Evolutionary conservation across 1,140 invertebrate genomes (phyloP).

Genomic region (Idris sp.): DNA sequence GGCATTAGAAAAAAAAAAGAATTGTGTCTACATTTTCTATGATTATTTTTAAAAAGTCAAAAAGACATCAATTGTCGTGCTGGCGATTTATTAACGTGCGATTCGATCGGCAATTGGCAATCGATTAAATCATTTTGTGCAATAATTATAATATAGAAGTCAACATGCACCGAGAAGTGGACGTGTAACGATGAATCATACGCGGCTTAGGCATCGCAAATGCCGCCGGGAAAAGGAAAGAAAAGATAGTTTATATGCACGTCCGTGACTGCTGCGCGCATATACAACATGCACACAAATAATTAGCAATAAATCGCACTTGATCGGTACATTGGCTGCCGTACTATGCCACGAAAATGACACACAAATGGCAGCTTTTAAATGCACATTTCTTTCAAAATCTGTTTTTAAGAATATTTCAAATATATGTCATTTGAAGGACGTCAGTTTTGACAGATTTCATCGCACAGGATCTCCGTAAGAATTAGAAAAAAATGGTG

Average conservation of each 20-base stretch:
- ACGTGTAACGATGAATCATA: slow-evolving; percentile 55
- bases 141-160: slow-evolving; percentile 66
- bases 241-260: slow-evolving; percentile 57
- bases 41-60: no score
- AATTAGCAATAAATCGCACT: slow-evolving; percentile 62
- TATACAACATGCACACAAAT: slow-evolving; percentile 53
- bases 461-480: no score
- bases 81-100: slow-evolving; percentile 54
- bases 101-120: slow-evolving; percentile 48
- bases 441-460: no score
- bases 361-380: slow-evolving; percentile 11
- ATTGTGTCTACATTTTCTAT: no score
- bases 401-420: no score
- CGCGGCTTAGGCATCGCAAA: slow-evolving; percentile 34
- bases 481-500: no score
- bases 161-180: slow-evolving; percentile 35
- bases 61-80: slow-evolving; percentile 56
- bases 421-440: no score
- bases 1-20: slow-evolving; percentile 32
- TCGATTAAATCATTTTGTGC: slow-evolving; percentile 60
- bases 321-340: slow-evolving; percentile 45
- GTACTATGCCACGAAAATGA: slow-evolving; percentile 13
- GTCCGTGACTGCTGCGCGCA: slow-evolving; percentile 63
- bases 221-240: slow-evolving; percentile 56
- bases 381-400: no score